Conservation (phyloP, 2,113 vertebrate genomes). For the Eulacestoma nigropectus region DNA sequence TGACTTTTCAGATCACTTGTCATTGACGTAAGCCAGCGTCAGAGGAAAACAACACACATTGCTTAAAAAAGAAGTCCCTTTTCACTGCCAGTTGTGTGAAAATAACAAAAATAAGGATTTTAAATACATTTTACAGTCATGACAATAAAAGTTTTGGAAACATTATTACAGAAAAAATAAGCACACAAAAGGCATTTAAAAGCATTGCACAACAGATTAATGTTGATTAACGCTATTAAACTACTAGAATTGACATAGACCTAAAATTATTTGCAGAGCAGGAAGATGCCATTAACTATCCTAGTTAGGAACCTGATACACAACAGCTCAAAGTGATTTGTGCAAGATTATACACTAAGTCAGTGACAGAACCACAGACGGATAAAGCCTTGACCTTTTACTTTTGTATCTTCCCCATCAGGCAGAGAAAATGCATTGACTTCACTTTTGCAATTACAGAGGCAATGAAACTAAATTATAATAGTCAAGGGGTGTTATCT, state of each 20-base stretch:
- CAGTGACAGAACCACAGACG: neutral
- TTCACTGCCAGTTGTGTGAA: neutral
- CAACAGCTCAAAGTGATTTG: neutral
- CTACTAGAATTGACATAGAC: neutral
- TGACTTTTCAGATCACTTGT: neutral
- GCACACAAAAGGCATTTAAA: neutral
- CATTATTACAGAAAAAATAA: neutral
- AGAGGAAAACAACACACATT: neutral
- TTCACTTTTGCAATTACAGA: conserved; percentile 33
- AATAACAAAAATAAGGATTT: neutral
- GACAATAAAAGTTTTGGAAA: neutral
- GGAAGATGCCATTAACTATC: neutral
- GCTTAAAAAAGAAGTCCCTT: neutral
- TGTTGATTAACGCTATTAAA: neutral
- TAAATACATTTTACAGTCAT: neutral
- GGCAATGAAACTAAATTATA: conserved; percentile 17
- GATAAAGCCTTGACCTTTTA: conserved; percentile 15
- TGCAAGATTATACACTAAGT: neutral
- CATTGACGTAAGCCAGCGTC: neutral
- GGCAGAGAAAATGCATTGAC: conserved; percentile 1
- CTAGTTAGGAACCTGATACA: neutral
- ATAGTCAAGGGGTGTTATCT: neutral
- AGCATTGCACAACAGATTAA: neutral
- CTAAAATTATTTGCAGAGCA: neutral
- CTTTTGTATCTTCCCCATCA: neutral